Conservation (phyloP, 2,113 vertebrate genomes). For the Rhabdomys dilectus region DNA sequence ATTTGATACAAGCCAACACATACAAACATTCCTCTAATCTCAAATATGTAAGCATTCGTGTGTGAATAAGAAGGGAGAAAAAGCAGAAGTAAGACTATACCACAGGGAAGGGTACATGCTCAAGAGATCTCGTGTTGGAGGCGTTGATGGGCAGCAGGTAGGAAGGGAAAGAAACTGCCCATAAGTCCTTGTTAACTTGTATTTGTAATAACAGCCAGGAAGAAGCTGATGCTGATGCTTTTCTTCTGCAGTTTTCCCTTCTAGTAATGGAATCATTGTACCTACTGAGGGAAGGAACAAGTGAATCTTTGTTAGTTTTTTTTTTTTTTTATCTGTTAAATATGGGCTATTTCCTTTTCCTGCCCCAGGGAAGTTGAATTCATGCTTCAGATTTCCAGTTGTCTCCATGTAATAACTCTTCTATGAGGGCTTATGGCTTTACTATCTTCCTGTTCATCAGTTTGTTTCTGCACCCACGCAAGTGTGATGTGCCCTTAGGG, state of each 20-base stretch:
- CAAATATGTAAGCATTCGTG: not conserved
- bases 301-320: not conserved
- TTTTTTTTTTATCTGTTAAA: not conserved
- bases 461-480: not conserved
- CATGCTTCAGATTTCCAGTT: not conserved
- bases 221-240: not conserved
- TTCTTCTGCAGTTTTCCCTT: not conserved
- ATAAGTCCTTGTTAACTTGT: not conserved
- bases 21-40: not conserved
- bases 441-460: not conserved
- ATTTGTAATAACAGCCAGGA: not conserved
- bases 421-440: not conserved
- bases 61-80: not conserved
- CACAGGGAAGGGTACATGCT: not conserved
- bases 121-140: not conserved
- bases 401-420: not conserved
- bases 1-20: not conserved
- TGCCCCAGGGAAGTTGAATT: not conserved
- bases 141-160: not conserved
- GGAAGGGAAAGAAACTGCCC: not conserved
- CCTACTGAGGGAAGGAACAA: not conserved
- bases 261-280: not conserved
- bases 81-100: not conserved
- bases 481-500: not conserved
- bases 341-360: not conserved